A percentile compares a stretch with the other conserved stretches of the same genome.
Conservation (phyloP, 2,113 vertebrate species). For the Oxyura jamaicensis region DNA sequence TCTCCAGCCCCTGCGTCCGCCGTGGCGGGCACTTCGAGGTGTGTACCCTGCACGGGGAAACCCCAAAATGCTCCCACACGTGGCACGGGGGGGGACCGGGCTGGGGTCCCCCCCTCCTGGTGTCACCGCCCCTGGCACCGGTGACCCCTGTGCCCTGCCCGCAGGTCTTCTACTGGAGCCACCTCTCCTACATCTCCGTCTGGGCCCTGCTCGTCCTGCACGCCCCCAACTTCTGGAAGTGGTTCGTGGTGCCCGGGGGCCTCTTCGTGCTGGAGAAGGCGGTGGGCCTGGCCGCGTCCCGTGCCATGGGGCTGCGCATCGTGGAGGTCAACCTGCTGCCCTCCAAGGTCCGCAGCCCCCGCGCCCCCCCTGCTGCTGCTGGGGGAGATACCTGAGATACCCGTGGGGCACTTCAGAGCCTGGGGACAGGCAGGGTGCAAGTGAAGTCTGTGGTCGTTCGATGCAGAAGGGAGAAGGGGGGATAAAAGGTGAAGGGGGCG, state of each 20-base stretch:
- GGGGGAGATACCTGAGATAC: fast-evolving
- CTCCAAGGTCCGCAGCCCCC: conserved; percentile 79
- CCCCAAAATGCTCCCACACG: not conserved
- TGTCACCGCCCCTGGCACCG: fast-evolving
- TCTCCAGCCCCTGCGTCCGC: conserved; percentile 85
- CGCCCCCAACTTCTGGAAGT: conserved; percentile 92
- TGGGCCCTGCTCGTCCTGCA: conserved; percentile 89
- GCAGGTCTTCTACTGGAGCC: conserved; percentile 93
- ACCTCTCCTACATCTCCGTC: conserved; percentile 85
- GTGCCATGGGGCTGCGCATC: conserved; percentile 78
- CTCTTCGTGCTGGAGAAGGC: conserved; percentile 86
- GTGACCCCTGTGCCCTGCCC: not conserved
- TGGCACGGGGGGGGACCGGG: not conserved
- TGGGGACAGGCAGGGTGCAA: not conserved
- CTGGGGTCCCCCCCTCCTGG: fast-evolving
- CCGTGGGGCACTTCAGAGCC: fast-evolving
- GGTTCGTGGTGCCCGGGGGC: conserved; percentile 85
- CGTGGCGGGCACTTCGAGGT: conserved; percentile 90
- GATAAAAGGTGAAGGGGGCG: fast-evolving
- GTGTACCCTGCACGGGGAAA: not conserved
- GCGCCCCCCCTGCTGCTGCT: fast-evolving
- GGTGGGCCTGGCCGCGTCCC: conserved; percentile 75
- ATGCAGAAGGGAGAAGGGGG: too few relatives aligned
- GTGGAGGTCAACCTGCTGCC: conserved; percentile 88
- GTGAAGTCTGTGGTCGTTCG: fast-evolving